Evolutionary conservation across 2,113 vertebrate species (phyloP).

Genomic region (Dendrocopos noguchii): DNA sequence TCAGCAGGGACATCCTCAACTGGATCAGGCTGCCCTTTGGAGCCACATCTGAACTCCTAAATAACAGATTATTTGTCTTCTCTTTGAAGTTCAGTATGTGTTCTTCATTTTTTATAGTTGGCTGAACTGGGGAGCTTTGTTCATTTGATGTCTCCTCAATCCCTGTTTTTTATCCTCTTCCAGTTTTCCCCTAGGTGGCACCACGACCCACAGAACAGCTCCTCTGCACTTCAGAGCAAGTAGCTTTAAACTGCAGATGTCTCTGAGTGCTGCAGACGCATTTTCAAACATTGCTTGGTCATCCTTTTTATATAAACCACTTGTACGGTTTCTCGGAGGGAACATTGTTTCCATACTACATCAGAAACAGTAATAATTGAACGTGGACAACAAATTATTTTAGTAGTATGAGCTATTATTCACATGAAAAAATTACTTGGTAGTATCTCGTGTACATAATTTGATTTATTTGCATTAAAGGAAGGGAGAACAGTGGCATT

Average conservation of each 20-base stretch:
- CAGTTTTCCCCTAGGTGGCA: conserved; percentile 59
- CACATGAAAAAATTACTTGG: not conserved
- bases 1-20: too few species aligned
- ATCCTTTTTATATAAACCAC: not conserved
- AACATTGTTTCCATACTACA: not conserved
- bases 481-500: not conserved
- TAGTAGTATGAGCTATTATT: not conserved
- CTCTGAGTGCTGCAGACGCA: not conserved
- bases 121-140: not conserved
- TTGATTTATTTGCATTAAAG: not conserved
- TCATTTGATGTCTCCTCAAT: not conserved
- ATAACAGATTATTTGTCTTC: not conserved
- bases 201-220: not conserved
- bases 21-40: too few species aligned
- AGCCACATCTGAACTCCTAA: not conserved
- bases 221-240: not conserved
- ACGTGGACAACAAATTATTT: not conserved
- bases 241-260: not conserved
- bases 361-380: not conserved
- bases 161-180: not conserved
- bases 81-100: not conserved
- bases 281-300: too few species aligned
- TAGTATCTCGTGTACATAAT: not conserved
- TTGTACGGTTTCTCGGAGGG: not conserved
- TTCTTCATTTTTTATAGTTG: not conserved